Evolutionary conservation across 2,888 invertebrate species (phyloP).

Genomic region (Lordiphosa andalusiaca): DNA sequence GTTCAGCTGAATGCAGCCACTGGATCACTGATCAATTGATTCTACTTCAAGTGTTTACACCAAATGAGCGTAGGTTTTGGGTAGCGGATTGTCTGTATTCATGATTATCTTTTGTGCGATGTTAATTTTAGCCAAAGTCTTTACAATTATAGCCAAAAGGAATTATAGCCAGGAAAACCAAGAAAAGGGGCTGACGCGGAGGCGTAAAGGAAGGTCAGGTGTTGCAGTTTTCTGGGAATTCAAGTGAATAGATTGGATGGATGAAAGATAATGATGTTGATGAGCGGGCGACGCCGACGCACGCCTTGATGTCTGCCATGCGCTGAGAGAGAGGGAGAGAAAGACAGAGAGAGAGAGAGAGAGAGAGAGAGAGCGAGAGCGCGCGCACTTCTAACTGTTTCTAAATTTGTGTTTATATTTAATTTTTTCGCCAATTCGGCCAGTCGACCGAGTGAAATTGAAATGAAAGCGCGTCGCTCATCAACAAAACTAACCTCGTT

Average conservation of each 20-base stretch:
- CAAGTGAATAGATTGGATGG: background rate
- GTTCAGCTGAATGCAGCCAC: too few species aligned
- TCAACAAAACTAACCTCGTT: slow-evolving; percentile 1
- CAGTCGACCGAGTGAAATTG: slow-evolving; percentile 70
- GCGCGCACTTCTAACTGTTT: slow-evolving; percentile 47
- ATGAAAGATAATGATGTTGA: slow-evolving; percentile 7
- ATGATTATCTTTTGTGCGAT: too few species aligned
- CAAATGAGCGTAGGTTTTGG: too few species aligned
- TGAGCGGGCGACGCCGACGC: slow-evolving; percentile 16
- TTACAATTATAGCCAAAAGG: too few species aligned
- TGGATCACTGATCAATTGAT: too few species aligned
- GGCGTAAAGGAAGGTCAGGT: background rate
- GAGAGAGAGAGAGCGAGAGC: slow-evolving; percentile 4
- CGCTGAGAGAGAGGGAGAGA: slow-evolving; percentile 23
- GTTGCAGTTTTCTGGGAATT: too few species aligned
- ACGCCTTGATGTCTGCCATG: slow-evolving; percentile 53
- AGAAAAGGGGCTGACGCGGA: slow-evolving; percentile 15
- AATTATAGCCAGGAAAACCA: background rate
- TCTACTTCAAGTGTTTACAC: too few species aligned
- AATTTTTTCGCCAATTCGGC: slow-evolving; percentile 68
- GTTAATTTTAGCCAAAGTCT: too few species aligned
- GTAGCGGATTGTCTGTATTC: too few species aligned
- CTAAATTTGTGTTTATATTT: slow-evolving; percentile 70
- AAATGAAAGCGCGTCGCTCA: slow-evolving; percentile 69
- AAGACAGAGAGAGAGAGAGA: slow-evolving; percentile 1